Evolutionary conservation across 2,113 vertebrate species (phyloP).

Genomic region (Saimiri boliviensis): DNA sequence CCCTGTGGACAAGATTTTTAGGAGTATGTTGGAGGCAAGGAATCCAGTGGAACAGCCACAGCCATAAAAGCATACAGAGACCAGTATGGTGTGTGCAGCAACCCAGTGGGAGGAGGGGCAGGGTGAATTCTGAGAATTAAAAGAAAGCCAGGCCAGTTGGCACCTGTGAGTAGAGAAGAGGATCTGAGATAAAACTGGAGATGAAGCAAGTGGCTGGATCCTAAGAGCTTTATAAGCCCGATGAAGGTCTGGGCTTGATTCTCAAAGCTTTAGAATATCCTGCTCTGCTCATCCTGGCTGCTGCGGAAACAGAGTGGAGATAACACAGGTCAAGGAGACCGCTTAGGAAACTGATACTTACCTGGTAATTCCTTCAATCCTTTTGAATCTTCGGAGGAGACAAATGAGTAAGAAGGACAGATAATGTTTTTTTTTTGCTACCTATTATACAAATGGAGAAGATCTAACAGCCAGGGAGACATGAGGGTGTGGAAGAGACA

Average conservation of each 20-base stretch:
- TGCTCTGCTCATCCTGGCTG: neutral
- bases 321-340: neutral
- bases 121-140: neutral
- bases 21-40: neutral
- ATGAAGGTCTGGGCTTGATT: neutral
- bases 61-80: neutral
- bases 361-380: neutral
- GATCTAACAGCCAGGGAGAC: no score
- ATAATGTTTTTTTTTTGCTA: neutral
- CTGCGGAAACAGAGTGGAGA: neutral
- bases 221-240: neutral
- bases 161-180: neutral
- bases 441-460: neutral
- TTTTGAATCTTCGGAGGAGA: neutral
- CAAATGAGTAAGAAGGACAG: neutral
- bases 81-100: rapidly evolving
- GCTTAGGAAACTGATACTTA: neutral
- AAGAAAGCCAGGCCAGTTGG: neutral
- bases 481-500: neutral
- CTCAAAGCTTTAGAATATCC: neutral
- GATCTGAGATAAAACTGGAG: neutral
- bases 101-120: neutral
- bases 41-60: rapidly evolving
- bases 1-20: neutral
- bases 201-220: rapidly evolving